Evolutionary conservation across 2,113 vertebrate genomes (phyloP), one percentile per base, ranked within the genome.

Genomic region (Mellivora capensis): DNA sequence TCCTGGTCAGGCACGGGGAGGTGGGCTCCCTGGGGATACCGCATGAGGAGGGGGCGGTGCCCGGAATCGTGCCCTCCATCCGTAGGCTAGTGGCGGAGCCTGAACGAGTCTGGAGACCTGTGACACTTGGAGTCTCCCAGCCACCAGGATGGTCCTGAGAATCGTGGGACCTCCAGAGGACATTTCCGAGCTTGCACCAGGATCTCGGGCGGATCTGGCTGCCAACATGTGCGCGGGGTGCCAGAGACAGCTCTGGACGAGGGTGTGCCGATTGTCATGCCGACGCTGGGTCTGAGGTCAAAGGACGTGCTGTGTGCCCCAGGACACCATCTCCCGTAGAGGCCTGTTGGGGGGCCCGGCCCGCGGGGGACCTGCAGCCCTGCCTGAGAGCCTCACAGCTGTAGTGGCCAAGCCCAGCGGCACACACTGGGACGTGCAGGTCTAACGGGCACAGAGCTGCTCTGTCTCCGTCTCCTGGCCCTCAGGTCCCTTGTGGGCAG

Each of bases 161-260:
- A 3, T 34, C 52, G 3, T 0, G n/a, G 62, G 54, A 42, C 42
- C 18, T 20, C 44, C 18, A 8, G 42, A 44, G 54, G n/a, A 29
- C 6, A 7, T 25, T 25, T 54, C 54, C 1, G 39, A n/a, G 37
- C 20, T n/a, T 6, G 79, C 18, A 27, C 21, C 79, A 14, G 44
- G 79, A 27, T 44, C 62, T 83, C 0, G 0, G 44, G 44, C 4
- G 0, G 1, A 42, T 23, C 47, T 11, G 0, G 61, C 37, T 2
- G 14, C 25, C 17, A 0, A 7, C 0, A 0, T 1, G 2, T 18
- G 27, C 17, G 4, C 7, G n/a, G 42, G 0, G 0, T 49, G 80
- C 13, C 2, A 13, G 34, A 72, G 42, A 5, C 5, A 2, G 81
- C 54, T 15, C 25, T 4, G 4, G 18, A 52, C 2, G 13, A 25